These are phyloP conservation scores for Apotomis capreana DNA, from an alignment of 2,888 invertebrate genomes.

Conservation along the genomic window DNA sequence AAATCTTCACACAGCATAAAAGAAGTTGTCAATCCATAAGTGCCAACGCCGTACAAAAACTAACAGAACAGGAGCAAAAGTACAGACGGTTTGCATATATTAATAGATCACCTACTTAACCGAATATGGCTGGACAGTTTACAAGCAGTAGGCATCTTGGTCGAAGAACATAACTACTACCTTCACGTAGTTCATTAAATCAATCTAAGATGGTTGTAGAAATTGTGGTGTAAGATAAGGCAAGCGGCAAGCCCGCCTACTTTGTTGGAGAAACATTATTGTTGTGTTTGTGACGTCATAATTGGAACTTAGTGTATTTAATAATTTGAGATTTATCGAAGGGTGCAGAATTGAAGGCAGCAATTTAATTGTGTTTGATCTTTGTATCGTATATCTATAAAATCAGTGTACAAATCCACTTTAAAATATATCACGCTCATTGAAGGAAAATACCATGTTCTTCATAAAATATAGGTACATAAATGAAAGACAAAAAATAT, in stretches of 20 bases:
- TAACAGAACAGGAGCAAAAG: constrained; percentile 1
- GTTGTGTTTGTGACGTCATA: not conserved
- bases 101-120: constrained; percentile 35
- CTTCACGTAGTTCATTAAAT: constrained; percentile 16
- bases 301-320: not conserved
- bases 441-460: too few species aligned
- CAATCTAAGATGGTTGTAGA: constrained; percentile 32
- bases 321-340: too few species aligned
- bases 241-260: not conserved
- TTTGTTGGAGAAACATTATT: not conserved
- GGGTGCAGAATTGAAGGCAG: too few species aligned
- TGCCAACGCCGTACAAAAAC: constrained; percentile 18
- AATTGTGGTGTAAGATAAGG: not conserved
- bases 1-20: constrained; percentile 21
- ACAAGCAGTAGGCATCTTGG: constrained; percentile 1
- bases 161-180: not conserved
- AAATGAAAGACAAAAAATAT: too few species aligned
- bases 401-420: too few species aligned
- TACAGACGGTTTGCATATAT: constrained; percentile 26
- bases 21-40: constrained; percentile 36
- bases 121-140: constrained; percentile 19
- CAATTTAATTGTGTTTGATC: too few species aligned
- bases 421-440: too few species aligned
- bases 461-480: too few species aligned
- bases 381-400: too few species aligned